Conservation (phyloP, 1,140 invertebrate genomes). For the Drosophila takahashii region DNA sequence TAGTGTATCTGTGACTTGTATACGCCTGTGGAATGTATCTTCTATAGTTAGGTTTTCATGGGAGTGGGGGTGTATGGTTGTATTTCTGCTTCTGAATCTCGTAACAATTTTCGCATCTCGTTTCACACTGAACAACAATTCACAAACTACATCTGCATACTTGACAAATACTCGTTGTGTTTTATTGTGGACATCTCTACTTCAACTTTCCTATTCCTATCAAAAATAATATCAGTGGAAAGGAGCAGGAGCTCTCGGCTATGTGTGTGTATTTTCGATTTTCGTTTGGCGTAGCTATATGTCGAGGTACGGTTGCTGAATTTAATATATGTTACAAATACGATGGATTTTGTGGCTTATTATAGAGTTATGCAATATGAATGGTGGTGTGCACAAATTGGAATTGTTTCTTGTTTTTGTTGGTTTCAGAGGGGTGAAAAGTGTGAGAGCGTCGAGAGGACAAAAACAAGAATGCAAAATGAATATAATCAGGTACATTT, state of each 20-base stretch:
- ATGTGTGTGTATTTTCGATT: slow-evolving; percentile 3
- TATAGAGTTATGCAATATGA: slow-evolving; percentile 26
- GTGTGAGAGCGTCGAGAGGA: slow-evolving; percentile 46
- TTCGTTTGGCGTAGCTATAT: slow-evolving; percentile 47
- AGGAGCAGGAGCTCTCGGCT: slow-evolving; percentile 5
- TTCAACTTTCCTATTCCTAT: slow-evolving; percentile 39
- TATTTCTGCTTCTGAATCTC: slow-evolving; percentile 32
- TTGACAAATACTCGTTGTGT: slow-evolving; percentile 28
- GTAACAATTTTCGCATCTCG: slow-evolving; percentile 60
- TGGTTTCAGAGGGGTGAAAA: slow-evolving; percentile 7
- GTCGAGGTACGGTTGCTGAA: slow-evolving; percentile 68
- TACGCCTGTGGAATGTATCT: slow-evolving; percentile 42
- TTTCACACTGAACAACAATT: slow-evolving; percentile 70
- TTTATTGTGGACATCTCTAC: slow-evolving; percentile 2
- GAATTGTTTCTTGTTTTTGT: neutral
- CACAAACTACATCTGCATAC: slow-evolving; percentile 48
- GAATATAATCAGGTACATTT: slow-evolving; percentile 83
- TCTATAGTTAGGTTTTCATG: slow-evolving; percentile 15
- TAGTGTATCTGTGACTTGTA: slow-evolving; percentile 25
- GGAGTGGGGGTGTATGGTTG: slow-evolving; percentile 10
- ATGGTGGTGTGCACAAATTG: slow-evolving; percentile 14
- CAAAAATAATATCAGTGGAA: slow-evolving; percentile 60
- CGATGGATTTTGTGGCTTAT: slow-evolving; percentile 48
- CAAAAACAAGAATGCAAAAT: slow-evolving; percentile 75
- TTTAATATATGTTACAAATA: slow-evolving; percentile 47